Evolutionary conservation across 2,888 invertebrate genomes (phyloP), one percentile per base, ranked within the genome.

Genomic region (Heliconius ismenius): DNA sequence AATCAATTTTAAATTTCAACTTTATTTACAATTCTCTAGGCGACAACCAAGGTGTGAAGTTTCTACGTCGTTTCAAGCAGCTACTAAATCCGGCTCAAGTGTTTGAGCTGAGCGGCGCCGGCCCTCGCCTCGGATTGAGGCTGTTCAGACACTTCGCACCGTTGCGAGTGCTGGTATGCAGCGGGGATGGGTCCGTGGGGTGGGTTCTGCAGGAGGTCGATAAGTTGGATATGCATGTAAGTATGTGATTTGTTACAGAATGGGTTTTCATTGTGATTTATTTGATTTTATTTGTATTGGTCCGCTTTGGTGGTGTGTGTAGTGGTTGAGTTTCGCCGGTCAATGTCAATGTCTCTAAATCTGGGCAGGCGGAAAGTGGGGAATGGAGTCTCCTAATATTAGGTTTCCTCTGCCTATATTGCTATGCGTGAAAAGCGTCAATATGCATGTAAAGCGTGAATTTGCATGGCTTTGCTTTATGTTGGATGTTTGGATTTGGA

Each of bases 151-250:
- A 98, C 92, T 98, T 99, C 90, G 98, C 99, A 87, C 98, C 98
- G 83, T 98, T 99, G 90, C 96, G 99, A 83, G 98, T 99, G 86
- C 95, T 99, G 81, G 98, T 99, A 79, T 99, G 99, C 95, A 99
- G 99, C 69, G 99, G 99, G 0, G 99, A 99, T 90, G 99, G 99
- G 28, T 98, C 98, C 58, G 98, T 99, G 13, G 98, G 99, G 75
- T 99, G 99, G 99, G 99, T 99, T 79, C 95, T 99, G 80, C 97
- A 98, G 81, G 98, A 99, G 92, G 98, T 99, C 82, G 99, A 99
- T 92, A 97, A 97, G 85, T 95, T 99, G 83, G 97, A 98, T 87
- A 97, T 99, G 97, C 98, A 98, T 92, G 98, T 98, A 92, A 96
- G 97, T 95, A 26, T n/a, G 11, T 24, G 4, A 2, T 26, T 26